Evolutionary conservation across 64 coral and sea anemone genomes (phyloP).

Genomic region (Porites lutea): DNA sequence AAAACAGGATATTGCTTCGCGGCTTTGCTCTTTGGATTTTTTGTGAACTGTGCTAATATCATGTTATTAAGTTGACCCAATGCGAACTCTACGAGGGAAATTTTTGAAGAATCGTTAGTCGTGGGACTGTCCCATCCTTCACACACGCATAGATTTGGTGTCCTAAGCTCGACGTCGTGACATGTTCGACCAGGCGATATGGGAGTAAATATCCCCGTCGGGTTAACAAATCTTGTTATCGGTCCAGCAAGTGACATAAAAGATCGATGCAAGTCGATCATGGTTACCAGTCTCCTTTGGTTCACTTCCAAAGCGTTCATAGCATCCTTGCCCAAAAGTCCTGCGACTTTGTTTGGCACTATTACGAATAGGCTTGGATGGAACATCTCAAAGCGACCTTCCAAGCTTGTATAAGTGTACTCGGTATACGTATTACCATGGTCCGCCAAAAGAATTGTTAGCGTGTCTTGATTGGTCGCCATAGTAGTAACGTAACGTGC

Average conservation of each 20-base stretch:
- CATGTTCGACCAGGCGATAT: slow-evolving; percentile 74
- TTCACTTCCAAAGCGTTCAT: slow-evolving; percentile 69
- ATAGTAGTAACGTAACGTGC: slow-evolving; percentile 38
- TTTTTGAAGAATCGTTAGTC: slow-evolving; percentile 59
- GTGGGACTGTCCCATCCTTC: slow-evolving; percentile 81
- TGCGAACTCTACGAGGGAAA: slow-evolving; percentile 81
- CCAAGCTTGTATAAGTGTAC: slow-evolving; percentile 64
- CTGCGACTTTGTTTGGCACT: slow-evolving; percentile 68
- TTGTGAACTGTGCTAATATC: slow-evolving; percentile 42
- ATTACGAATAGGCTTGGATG: slow-evolving; percentile 89
- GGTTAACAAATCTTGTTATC: slow-evolving; percentile 29
- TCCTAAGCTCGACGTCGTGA: slow-evolving; percentile 61
- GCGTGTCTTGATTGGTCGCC: slow-evolving; percentile 56
- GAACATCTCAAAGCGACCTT: slow-evolving; percentile 95
- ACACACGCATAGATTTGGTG: slow-evolving; percentile 83
- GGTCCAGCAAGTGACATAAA: slow-evolving; percentile 61
- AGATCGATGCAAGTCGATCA: slow-evolving; percentile 86
- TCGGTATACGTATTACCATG: slow-evolving; percentile 91
- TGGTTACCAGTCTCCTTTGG: slow-evolving; percentile 73
- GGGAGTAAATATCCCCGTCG: slow-evolving; percentile 60
- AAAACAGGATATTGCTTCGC: background rate
- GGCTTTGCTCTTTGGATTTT: background rate
- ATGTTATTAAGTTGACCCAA: slow-evolving; percentile 80
- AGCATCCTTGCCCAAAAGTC: slow-evolving; percentile 56
- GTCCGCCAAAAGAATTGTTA: slow-evolving; percentile 89